Percentiles rank a stretch among this genome's conserved stretches.
Conservation (phyloP, 2,888 invertebrate species). For the Epinotia brunnichana region DNA sequence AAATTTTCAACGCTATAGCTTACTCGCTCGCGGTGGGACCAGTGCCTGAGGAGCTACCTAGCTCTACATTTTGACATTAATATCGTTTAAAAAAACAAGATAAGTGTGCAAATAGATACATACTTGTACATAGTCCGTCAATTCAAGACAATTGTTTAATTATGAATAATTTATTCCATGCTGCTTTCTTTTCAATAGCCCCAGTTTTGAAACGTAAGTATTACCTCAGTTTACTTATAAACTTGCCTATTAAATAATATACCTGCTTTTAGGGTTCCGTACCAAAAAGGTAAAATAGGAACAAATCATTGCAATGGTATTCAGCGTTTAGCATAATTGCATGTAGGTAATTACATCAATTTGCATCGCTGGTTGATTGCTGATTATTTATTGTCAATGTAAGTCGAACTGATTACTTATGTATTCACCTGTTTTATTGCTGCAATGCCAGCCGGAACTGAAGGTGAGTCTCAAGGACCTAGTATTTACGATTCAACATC, state of each 20-base stretch:
- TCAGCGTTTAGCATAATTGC: conserved; percentile 13
- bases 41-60: too few relatives aligned
- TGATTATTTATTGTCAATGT: conserved; percentile 13
- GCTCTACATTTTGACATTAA: too few relatives aligned
- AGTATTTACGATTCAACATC: neutral
- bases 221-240: neutral
- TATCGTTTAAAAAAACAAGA: too few relatives aligned
- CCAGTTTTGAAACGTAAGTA: conserved; percentile 37
- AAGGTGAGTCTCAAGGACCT: conserved; percentile 55
- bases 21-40: too few relatives aligned
- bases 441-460: conserved; percentile 60
- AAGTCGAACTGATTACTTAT: conserved; percentile 2
- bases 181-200: conserved; percentile 27
- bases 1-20: too few relatives aligned
- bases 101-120: too few relatives aligned
- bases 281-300: too few relatives aligned
- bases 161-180: conserved; percentile 9
- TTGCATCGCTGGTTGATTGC: neutral
- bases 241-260: neutral
- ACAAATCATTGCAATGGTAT: neutral
- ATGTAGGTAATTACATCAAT: conserved; percentile 3
- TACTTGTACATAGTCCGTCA: too few relatives aligned
- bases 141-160: neutral
- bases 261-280: too few relatives aligned
- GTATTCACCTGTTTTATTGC: conserved; percentile 46